Evolutionary conservation across 2,888 invertebrate species (phyloP).

Genomic region (Drosophila mimica): DNA sequence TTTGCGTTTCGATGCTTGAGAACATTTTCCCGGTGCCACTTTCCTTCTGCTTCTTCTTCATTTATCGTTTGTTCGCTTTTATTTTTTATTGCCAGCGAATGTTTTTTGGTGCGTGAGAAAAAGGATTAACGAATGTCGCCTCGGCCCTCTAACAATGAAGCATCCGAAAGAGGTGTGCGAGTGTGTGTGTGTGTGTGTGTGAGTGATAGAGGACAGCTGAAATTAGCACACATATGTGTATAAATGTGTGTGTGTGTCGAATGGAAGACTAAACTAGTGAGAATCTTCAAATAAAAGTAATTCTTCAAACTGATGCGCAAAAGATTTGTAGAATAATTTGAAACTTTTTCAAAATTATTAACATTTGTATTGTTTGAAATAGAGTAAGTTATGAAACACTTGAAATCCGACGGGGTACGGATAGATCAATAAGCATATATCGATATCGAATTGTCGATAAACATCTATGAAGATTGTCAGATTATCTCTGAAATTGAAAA

Average conservation of each 20-base stretch:
- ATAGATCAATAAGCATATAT: background rate
- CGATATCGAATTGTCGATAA: background rate
- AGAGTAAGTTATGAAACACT: background rate
- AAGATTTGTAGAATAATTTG: background rate
- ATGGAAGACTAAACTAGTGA: background rate
- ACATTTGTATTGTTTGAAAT: background rate
- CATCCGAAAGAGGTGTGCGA: conserved; percentile 26
- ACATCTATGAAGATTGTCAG: background rate
- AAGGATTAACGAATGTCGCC: conserved; percentile 73
- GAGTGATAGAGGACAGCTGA: conserved; percentile 46
- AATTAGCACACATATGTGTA: conserved; percentile 2
- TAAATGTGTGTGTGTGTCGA: background rate
- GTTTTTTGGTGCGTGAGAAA: conserved; percentile 78
- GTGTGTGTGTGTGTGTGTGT: conserved; percentile 14
- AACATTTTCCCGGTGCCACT: conserved; percentile 45
- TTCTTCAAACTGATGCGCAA: background rate
- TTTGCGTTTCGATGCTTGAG: conserved; percentile 64
- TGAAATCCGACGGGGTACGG: background rate
- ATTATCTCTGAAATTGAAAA: background rate
- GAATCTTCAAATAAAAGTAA: background rate
- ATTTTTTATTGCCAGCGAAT: conserved; percentile 62
- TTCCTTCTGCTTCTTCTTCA: conserved; percentile 16
- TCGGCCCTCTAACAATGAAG: conserved; percentile 36
- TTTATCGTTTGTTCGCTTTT: conserved; percentile 8
- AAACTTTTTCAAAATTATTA: background rate